Evolutionary conservation across 2,113 vertebrate species (phyloP).

Genomic region (Triplophysa tibetana): DNA sequence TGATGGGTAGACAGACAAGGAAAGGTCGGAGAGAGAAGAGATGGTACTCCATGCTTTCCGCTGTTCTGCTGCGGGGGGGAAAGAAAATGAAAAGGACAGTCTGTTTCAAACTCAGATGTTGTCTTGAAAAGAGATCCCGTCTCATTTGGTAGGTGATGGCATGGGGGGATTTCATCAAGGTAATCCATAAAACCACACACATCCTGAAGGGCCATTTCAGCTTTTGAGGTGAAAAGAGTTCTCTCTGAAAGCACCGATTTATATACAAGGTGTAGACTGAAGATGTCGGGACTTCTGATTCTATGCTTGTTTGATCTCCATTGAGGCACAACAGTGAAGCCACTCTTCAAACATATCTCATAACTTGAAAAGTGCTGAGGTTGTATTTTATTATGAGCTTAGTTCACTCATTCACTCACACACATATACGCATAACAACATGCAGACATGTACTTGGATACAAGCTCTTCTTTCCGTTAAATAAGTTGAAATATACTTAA

Average conservation of each 20-base stretch:
- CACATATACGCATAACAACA: not conserved
- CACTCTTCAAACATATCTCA: conserved; percentile 53
- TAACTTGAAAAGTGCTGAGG: conserved; percentile 36
- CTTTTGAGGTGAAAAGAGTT: not conserved
- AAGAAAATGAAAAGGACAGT: conserved; percentile 53
- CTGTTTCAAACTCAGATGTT: conserved; percentile 23
- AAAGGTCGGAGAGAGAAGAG: conserved; percentile 14
- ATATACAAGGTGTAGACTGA: not conserved
- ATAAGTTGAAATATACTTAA: not conserved
- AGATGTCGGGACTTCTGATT: conserved; percentile 42
- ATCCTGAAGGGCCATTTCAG: conserved; percentile 78
- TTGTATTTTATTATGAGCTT: not conserved
- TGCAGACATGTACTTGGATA: not conserved
- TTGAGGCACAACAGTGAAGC: conserved; percentile 57
- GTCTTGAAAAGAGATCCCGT: conserved; percentile 25
- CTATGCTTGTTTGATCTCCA: conserved; percentile 55
- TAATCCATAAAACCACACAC: conserved; percentile 67
- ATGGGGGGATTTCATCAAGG: conserved; percentile 40
- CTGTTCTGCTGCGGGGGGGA: conserved; percentile 45
- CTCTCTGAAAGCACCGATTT: conserved; percentile 25
- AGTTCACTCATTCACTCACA: not conserved
- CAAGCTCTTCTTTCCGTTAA: not conserved
- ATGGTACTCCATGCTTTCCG: conserved; percentile 24
- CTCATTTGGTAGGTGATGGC: conserved; percentile 20
- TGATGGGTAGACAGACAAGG: conserved; percentile 36